A percentile compares a stretch with the other conserved stretches of the same genome.
Evolutionary conservation across 92 coral and sea anemone genomes (phyloP).

Genomic region (Epizoanthus stellaris): DNA sequence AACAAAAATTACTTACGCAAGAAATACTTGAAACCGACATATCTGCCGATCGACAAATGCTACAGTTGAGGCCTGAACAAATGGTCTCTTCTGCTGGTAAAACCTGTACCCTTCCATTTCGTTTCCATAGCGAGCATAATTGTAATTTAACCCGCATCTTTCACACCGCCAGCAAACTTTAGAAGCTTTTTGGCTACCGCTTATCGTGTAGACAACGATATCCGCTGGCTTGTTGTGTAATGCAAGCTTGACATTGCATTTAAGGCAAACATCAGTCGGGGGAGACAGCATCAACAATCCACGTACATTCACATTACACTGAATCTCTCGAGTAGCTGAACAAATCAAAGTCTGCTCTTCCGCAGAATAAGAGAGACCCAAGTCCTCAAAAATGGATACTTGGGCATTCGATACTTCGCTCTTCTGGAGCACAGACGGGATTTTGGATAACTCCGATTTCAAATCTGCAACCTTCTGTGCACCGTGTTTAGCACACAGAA

Average conservation of each 20-base stretch:
- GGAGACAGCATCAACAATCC: background rate
- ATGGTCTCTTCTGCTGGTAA: conserved; percentile 21
- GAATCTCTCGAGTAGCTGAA: too few relatives aligned
- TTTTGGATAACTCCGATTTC: too few relatives aligned
- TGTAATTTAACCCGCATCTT: conserved; percentile 21
- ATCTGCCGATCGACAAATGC: conserved; percentile 34
- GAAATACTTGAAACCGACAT: conserved; percentile 39
- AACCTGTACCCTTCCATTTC: conserved; percentile 7
- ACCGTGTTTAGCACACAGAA: too few relatives aligned
- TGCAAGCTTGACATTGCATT: background rate
- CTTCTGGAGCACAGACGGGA: too few relatives aligned
- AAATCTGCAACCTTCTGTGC: too few relatives aligned
- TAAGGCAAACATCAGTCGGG: background rate
- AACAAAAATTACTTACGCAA: conserved; percentile 26
- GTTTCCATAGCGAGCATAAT: conserved; percentile 31
- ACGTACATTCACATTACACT: background rate
- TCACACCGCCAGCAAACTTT: conserved; percentile 33
- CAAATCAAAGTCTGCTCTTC: too few relatives aligned
- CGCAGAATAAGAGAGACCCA: too few relatives aligned
- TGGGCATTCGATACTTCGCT: too few relatives aligned
- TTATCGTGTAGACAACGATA: background rate
- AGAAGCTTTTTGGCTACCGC: background rate
- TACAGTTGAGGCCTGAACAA: conserved; percentile 36
- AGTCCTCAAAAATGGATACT: too few relatives aligned
- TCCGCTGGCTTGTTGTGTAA: conserved; percentile 6